Evolutionary conservation across 2,888 invertebrate genomes (phyloP), one percentile per base, ranked within the genome.

Genomic region (Drosophila conformis): DNA sequence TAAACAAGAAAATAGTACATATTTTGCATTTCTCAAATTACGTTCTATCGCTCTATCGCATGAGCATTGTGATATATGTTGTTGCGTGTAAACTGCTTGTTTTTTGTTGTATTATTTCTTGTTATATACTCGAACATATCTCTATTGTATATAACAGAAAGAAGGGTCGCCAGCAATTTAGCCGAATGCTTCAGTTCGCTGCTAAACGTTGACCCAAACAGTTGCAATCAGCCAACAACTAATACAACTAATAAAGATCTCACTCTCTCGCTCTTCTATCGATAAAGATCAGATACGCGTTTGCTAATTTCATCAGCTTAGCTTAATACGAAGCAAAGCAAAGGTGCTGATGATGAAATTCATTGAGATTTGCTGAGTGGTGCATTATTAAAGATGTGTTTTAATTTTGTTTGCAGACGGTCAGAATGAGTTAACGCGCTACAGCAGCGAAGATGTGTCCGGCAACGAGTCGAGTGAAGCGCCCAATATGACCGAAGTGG

Each of bases 381-480:
- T n/a, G 2, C 13, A 8, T 40, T 25, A 46, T 21, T 27, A 35
- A 62, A 36, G n/a, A n/a, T 21, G 15, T 18, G 2, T 1, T 48
- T 46, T 38, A 13, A 27, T 40, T 49, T 36, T 10, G 6, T 31
- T 89, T 90, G 2, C 71, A 91, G 91, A 85, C 77, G 92, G 90
- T 48, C 91, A 91, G 74, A 92, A 91, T 82, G 93, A 92, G 83
- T 80, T 92, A 69, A 92, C 91, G 67, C 93, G 92, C 83, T 93
- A 93, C 76, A 93, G 93, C 81, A 93, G 92, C 82, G 93, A 93
- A 78, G 93, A 93, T 88, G 92, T 92, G 73, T 93, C 93, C 63
- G 93, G 93, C 40, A 93, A 93, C 78, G 93, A 93, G 83, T 93
- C 93, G 33, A 92, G 91, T 81, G 93, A 93, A 76, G 91, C 91